Evolutionary conservation across 2,113 vertebrate species (phyloP).

Genomic region (Regulus satrapa): DNA sequence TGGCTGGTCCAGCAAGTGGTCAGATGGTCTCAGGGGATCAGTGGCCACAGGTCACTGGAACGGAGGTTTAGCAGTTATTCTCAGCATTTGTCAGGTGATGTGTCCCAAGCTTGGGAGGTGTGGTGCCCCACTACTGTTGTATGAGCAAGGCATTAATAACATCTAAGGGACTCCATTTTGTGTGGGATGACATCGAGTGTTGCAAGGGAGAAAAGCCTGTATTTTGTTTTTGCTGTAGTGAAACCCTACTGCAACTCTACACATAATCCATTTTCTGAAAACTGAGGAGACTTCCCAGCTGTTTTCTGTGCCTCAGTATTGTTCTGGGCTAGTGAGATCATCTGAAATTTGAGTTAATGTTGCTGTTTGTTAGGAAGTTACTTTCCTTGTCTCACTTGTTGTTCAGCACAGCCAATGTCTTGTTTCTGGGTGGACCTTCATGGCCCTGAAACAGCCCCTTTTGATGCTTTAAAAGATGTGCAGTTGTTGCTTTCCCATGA

Average conservation of each 20-base stretch:
- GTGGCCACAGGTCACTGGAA: neutral
- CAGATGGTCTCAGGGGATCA: neutral
- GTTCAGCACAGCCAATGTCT: neutral
- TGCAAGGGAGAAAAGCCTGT: neutral
- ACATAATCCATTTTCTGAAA: neutral
- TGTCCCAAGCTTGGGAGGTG: neutral
- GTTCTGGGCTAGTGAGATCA: neutral
- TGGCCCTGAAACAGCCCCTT: neutral
- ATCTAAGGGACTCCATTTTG: neutral
- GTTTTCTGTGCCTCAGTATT: neutral
- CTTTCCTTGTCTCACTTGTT: neutral
- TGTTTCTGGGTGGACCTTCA: neutral
- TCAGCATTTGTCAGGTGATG: accelerated
- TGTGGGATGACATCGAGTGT: neutral
- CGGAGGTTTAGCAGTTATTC: neutral
- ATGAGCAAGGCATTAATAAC: neutral
- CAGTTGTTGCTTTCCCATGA: accelerated
- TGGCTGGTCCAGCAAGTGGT: neutral
- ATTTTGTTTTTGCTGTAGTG: neutral
- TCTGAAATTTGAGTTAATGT: neutral
- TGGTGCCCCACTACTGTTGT: neutral
- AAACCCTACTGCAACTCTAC: neutral
- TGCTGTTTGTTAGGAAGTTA: neutral
- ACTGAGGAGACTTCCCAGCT: neutral
- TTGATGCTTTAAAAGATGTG: neutral